These are phyloP conservation scores for Parauchenoglanis ngamensis DNA, from an alignment of 2,797 vertebrate species.

Conservation along the genomic window DNA sequence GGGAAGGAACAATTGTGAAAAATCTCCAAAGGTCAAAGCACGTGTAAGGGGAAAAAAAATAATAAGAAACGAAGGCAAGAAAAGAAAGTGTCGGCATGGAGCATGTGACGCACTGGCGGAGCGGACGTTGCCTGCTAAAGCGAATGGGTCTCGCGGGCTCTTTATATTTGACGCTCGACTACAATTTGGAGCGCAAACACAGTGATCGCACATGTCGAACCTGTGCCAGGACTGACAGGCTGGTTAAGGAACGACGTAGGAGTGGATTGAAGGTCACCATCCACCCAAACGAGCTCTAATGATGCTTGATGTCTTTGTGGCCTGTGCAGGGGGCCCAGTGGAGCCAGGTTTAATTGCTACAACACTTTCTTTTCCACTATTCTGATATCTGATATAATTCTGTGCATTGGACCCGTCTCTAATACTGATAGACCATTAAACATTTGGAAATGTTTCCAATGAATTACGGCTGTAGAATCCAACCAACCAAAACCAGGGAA, in stretches of 20 bases:
- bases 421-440: slow-evolving; percentile 47
- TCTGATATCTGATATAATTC: slow-evolving; percentile 46
- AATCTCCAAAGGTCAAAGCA: slow-evolving; percentile 69
- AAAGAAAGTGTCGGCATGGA: slow-evolving; percentile 74
- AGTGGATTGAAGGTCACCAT: slow-evolving; percentile 62
- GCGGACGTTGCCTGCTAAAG: slow-evolving; percentile 68
- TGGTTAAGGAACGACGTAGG: slow-evolving; percentile 70
- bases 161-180: slow-evolving; percentile 79
- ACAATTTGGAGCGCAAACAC: slow-evolving; percentile 73
- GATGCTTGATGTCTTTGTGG: slow-evolving; percentile 46
- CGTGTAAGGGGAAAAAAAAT: slow-evolving; percentile 53
- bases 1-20: slow-evolving; percentile 70
- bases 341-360: slow-evolving; percentile 46
- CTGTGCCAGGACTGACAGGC: slow-evolving; percentile 72
- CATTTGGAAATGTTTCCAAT: slow-evolving; percentile 55
- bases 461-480: slow-evolving; percentile 68
- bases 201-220: slow-evolving; percentile 66
- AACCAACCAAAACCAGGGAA: slow-evolving; percentile 58
- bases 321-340: slow-evolving; percentile 44
- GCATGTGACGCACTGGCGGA: slow-evolving; percentile 75
- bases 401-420: slow-evolving; percentile 50
- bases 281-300: slow-evolving; percentile 43
- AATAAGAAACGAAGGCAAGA: slow-evolving; percentile 33
- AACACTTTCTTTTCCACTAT: slow-evolving; percentile 51
- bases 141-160: slow-evolving; percentile 77